Conservation (phyloP, 2,797 vertebrate species). For the Hapalemur alaotrensis region DNA sequence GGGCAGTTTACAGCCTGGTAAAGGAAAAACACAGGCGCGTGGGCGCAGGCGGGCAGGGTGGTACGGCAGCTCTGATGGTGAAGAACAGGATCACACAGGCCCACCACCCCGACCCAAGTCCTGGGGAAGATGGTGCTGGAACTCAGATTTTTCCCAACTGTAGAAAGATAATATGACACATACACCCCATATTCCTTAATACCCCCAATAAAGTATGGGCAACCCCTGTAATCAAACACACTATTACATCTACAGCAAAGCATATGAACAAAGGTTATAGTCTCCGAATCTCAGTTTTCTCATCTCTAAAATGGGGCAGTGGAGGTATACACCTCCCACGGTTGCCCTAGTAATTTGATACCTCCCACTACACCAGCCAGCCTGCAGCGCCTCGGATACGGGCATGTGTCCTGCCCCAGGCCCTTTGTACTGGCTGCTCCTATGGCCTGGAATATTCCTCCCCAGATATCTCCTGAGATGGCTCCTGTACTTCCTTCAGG, state of each 20-base stretch:
- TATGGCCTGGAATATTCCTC: background rate
- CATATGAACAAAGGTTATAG: fast-evolving
- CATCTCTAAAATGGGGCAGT: background rate
- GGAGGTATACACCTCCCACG: background rate
- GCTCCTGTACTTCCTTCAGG: too few relatives aligned
- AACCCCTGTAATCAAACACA: background rate
- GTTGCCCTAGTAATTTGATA: too few relatives aligned
- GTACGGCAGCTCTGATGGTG: fast-evolving
- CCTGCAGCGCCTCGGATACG: background rate
- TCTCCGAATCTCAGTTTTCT: background rate
- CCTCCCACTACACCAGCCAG: fast-evolving
- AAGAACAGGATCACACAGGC: fast-evolving
- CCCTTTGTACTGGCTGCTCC: background rate
- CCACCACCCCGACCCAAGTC: background rate
- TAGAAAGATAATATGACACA: background rate
- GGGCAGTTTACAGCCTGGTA: background rate
- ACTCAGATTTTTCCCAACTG: background rate
- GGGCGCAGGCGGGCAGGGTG: background rate
- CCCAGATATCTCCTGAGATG: background rate
- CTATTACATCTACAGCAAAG: fast-evolving
- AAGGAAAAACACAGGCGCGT: fast-evolving
- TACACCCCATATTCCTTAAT: background rate
- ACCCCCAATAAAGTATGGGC: background rate
- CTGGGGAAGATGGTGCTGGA: background rate
- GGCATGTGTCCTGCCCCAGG: background rate